Base-by-base conservation (phyloP, 2,888 invertebrate species). In the Tridacna gigas region DNA sequence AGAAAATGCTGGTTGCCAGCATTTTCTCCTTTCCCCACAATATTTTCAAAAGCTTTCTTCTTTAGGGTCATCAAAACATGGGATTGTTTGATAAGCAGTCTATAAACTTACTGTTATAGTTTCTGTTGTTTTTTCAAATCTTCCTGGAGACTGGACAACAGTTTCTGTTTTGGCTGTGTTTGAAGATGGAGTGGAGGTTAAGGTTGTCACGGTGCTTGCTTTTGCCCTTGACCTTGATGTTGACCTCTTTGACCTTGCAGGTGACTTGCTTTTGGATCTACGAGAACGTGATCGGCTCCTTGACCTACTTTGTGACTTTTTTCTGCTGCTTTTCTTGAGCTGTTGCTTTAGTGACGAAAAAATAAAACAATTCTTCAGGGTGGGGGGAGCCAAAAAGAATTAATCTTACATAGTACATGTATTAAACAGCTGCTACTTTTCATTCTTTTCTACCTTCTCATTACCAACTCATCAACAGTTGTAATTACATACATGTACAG, bases 81-180 rank as follows among this genome's bases (percentile, higher is more conserved):
- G 15, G 18, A 20, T 3, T 56, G 20, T 56, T 15, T 20, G 56
- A 11, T 15, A 56, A 56, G 9, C 18, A 56, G 11, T 20, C 37
- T 37, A 37, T 56, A 2, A 18, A 67, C 75, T 61, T 81, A 87
- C 87, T 20, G 83, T 80, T 22, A 83, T 28, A 22, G 83, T 83
- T 66, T 87, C 87, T 79, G 81, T 83, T 20, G 77, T 82, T 48
- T 78, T 82, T 69, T 83, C 81, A 45, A 60, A 60, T 22, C 79
- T 56, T 26, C 81, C 83, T n/a, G 87, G 84, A 51, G 84, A 83
- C 61, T 80, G 51, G n/a, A 80, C 79, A 2, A 87, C 79, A 63
- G 81, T 81, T 67, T 84, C 87, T 71, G 81, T 87, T 25, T 77
- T 83, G 12, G 73, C 74, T 60, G 80, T 81, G n/a, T 78, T 74